Conservation (phyloP, 2,797 vertebrate species). For the Podarcis lilfordi region DNA sequence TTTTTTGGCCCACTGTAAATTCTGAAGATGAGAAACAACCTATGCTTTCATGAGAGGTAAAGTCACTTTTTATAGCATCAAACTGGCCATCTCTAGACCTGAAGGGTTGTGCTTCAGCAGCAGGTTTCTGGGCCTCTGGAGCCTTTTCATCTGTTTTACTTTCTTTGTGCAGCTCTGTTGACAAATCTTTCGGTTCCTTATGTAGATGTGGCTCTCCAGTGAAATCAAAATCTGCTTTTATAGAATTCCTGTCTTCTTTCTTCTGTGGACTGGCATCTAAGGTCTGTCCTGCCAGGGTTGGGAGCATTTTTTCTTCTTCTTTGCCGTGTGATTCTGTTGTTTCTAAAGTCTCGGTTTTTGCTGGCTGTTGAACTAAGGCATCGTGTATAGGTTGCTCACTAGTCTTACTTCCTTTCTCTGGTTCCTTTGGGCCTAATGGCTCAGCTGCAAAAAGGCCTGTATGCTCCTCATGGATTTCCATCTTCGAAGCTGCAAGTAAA, state of each 20-base stretch:
- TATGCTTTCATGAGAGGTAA: constrained; percentile 65
- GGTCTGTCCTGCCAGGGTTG: constrained; percentile 56
- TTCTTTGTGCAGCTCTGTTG: constrained; percentile 65
- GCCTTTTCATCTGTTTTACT: constrained; percentile 69
- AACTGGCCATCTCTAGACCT: constrained; percentile 71
- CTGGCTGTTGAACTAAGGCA: constrained; percentile 84
- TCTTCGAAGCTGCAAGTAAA: constrained; percentile 99
- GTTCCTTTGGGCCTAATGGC: constrained; percentile 85
- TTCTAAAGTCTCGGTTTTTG: constrained; percentile 74
- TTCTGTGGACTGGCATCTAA: constrained; percentile 52
- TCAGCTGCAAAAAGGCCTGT: constrained; percentile 77
- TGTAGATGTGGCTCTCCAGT: constrained; percentile 56
- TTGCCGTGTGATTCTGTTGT: constrained; percentile 62
- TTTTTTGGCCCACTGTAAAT: constrained; percentile 43
- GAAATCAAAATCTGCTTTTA: constrained; percentile 54
- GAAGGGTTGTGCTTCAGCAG: constrained; percentile 57
- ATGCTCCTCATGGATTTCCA: constrained; percentile 87
- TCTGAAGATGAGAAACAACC: constrained; percentile 66
- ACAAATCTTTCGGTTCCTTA: constrained; percentile 72
- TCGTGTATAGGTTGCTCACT: constrained; percentile 81
- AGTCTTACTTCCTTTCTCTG: constrained; percentile 82
- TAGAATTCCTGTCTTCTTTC: constrained; percentile 56
- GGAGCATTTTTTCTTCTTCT: constrained; percentile 67
- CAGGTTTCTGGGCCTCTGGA: constrained; percentile 62
- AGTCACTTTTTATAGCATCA: constrained; percentile 64